Evolutionary conservation across 2,797 vertebrate genomes (phyloP).

Genomic region (Sparidentex hasta): DNA sequence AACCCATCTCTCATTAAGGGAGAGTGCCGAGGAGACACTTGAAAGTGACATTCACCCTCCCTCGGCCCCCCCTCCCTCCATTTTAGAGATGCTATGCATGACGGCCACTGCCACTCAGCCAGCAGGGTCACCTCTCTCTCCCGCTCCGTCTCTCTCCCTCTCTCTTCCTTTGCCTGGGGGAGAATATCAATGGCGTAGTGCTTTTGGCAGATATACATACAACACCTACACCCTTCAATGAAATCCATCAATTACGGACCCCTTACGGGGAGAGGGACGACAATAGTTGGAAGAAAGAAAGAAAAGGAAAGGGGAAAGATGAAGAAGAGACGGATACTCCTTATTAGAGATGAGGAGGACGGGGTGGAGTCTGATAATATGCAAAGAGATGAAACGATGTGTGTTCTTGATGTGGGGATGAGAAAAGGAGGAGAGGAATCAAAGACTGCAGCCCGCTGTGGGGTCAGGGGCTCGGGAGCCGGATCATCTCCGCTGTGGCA

Average conservation of each 20-base stretch:
- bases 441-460: conserved; percentile 93
- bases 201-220: conserved; percentile 89
- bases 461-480: conserved; percentile 93
- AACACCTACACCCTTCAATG: conserved; percentile 80
- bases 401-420: conserved; percentile 95
- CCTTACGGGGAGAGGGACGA: conserved; percentile 87
- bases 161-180: conserved; percentile 83
- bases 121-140: conserved; percentile 85
- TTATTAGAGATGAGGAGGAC: conserved; percentile 88
- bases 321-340: conserved; percentile 82
- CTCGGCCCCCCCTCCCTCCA: conserved; percentile 66
- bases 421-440: conserved; percentile 86
- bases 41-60: conserved; percentile 88
- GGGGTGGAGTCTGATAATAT: conserved; percentile 93
- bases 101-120: conserved; percentile 87
- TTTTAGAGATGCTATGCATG: conserved; percentile 87
- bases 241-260: conserved; percentile 92
- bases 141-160: conserved; percentile 67
- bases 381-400: conserved; percentile 86
- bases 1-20: conserved; percentile 90
- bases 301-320: conserved; percentile 58
- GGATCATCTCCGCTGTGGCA: conserved; percentile 90
- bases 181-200: conserved; percentile 90
- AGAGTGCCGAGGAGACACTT: conserved; percentile 87
- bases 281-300: conserved; percentile 75